Base-by-base conservation (phyloP, 2,888 invertebrate genomes). In the Bembecia ichneumoniformis region DNA sequence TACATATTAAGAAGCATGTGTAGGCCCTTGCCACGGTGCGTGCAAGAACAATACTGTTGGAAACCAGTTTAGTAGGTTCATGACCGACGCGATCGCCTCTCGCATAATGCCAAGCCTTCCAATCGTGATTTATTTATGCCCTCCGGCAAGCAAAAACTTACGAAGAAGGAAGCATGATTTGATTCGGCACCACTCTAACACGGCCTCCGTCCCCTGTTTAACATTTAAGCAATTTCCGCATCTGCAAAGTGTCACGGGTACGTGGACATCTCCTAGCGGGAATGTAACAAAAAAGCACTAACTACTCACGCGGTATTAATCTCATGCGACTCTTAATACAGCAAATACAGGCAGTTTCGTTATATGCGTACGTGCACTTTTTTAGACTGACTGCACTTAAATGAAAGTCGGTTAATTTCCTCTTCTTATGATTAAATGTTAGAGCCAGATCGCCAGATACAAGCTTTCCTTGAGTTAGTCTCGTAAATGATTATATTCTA, bases 31-130 rank as follows among this genome's bases (percentile, higher is more conserved):
- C 44, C 14, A 40, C 13, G 40, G 43, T 48, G 47, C 45, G 35
- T 17, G 36, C 14, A 40, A 64, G 67, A 77, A 81, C 77, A 79
- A 80, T 78, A 76, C 71, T 55, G 63, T 58, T 61, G 56, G 67
- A 64, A 86, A 84, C 86, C 83, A 81, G 86, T 84, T 82, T 76
- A 76, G 74, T 83, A 73, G 79, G 81, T 82, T 73, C 81, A 83
- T 77, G 79, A 80, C 77, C 81, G 78, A 61, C 60, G 62, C 65
- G 70, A 73, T 74, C 72, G 74, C 66, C 69, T 66, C 71, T 68
- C 73, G 73, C 72, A 73, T 77, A 71, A 76, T 71, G 64, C 67
- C 53, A 49, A 68, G 69, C 62, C 68, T 70, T 66, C 58, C 56
- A 60, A 64, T 66, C 69, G 75, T 76, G 77, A 80, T 82, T 82